Evolutionary conservation across 1,140 invertebrate species (phyloP), one percentile per base, ranked within the genome.

Genomic region (Pristionchus pacificus): DNA sequence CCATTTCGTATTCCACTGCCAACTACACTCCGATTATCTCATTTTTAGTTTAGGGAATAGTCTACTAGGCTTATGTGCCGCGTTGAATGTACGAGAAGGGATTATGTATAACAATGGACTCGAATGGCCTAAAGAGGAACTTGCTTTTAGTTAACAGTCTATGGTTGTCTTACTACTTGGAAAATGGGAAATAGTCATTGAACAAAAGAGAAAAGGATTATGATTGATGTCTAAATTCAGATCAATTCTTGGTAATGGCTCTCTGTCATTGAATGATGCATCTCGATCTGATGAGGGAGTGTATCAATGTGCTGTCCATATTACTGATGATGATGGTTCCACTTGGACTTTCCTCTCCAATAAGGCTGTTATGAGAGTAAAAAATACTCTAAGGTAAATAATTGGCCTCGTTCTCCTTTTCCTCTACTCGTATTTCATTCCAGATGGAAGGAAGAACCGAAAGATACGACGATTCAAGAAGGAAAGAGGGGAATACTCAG

Each of bases 251-350:
- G 62, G 49, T 1, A 77, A 77, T 62, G 75, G 70, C 2, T 73
- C 71, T 33, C 62, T 77, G 19, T 38, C 61, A 64, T 72, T 76
- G 27, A 66, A 63, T 32, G 57, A 63, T 25, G 19, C 62, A 6
- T 60, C 31, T n/a, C 28, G 62, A 33, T 57, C 58, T 24, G 63
- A 77, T 27, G 70, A 77, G 30, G 76, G 76, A 32, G 57, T 60
- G 19, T 77, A 77, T 62, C 76, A 77, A 66, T 77, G 76, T 58
- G 75, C 74, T 10, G 76, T 77, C 6, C 60, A 73, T 64, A 70
- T 77, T 15, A 77, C 29, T 13, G 61, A 78, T 49, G 55, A 72
- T 29, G 55, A 33, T 19, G 67, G 67, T 33, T 33, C 31, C 25
- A 66, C 71, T 14, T 77, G 76, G 76, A 77, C 75, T 13, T 77